Percentiles rank a stretch among this genome's conserved stretches.
Evolutionary conservation across 2,113 vertebrate genomes (phyloP).

Genomic region (Odocoileus hemionus): DNA sequence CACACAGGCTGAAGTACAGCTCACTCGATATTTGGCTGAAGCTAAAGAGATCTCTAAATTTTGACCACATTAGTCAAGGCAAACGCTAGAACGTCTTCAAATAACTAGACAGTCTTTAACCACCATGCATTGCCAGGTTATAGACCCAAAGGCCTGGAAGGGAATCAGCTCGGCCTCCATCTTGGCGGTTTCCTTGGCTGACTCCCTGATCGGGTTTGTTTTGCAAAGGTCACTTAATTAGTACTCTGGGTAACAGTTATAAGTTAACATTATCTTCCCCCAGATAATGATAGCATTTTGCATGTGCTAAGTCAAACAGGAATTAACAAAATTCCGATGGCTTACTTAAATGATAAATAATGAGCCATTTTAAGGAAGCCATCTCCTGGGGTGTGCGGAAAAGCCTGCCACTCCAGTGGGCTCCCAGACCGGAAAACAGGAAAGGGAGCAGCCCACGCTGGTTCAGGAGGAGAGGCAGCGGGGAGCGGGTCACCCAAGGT

Average conservation of each 20-base stretch:
- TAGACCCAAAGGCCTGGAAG: conserved; percentile 47
- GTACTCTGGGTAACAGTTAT: conserved; percentile 59
- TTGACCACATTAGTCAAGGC: not conserved
- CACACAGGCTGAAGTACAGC: accelerated
- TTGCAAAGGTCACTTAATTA: conserved; percentile 70
- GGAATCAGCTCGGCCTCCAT: not conserved
- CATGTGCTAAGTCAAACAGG: conserved; percentile 83
- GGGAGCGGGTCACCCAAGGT: conserved; percentile 68
- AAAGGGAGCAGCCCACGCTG: conserved; percentile 79
- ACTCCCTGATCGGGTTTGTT: conserved; percentile 56
- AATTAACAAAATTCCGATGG: conserved; percentile 84
- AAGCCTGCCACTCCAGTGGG: conserved; percentile 82
- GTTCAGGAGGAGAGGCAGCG: conserved; percentile 79
- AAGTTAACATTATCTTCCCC: conserved; percentile 70
- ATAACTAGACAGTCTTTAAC: conserved; percentile 56
- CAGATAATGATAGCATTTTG: conserved; percentile 72
- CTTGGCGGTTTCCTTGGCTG: conserved; percentile 34
- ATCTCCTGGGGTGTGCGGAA: conserved; percentile 81
- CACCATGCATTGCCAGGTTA: conserved; percentile 52
- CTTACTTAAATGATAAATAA: conserved; percentile 84
- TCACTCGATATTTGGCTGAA: not conserved
- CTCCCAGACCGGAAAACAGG: conserved; percentile 92
- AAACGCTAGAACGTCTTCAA: not conserved
- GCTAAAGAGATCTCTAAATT: not conserved
- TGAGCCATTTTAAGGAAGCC: conserved; percentile 81